A percentile compares a stretch with the other conserved stretches of the same genome.
Conservation (phyloP, 1,140 invertebrate species). For the Papilio aristodemus region DNA sequence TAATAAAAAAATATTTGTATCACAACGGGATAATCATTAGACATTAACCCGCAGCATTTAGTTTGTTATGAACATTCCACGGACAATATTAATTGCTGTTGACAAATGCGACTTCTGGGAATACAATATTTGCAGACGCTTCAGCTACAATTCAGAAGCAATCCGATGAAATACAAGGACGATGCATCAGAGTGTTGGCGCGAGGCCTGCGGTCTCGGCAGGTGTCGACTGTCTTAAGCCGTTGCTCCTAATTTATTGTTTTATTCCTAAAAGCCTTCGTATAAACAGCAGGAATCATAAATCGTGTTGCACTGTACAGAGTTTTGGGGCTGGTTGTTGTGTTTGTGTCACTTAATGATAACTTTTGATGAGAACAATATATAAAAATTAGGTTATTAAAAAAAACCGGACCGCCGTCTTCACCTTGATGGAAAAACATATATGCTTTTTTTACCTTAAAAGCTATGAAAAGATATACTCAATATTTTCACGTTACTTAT, state of each 20-base stretch:
- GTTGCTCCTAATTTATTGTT: slow-evolving; percentile 22
- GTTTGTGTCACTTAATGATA: too few relatives aligned
- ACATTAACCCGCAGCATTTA: too few relatives aligned
- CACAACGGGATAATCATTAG: too few relatives aligned
- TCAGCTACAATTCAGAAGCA: background rate
- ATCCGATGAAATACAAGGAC: slow-evolving; percentile 15
- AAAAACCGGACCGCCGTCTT: too few relatives aligned
- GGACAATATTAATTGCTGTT: too few relatives aligned
- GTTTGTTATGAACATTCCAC: too few relatives aligned
- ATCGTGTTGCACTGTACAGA: background rate
- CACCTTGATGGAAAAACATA: too few relatives aligned
- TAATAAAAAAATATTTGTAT: too few relatives aligned
- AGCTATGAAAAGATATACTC: background rate
- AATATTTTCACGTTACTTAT: background rate
- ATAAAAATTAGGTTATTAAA: too few relatives aligned
- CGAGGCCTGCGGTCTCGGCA: slow-evolving; percentile 10
- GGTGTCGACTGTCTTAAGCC: slow-evolving; percentile 22
- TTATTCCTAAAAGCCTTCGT: slow-evolving; percentile 1
- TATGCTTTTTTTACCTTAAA: too few relatives aligned
- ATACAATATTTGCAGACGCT: background rate
- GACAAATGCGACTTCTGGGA: background rate
- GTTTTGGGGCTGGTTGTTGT: too few relatives aligned
- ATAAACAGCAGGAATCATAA: slow-evolving; percentile 9
- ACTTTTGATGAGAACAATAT: too few relatives aligned
- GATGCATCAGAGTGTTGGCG: slow-evolving; percentile 22